Evolutionary conservation across 2,113 vertebrate species (phyloP).

Genomic region (Dicaeum eximium): DNA sequence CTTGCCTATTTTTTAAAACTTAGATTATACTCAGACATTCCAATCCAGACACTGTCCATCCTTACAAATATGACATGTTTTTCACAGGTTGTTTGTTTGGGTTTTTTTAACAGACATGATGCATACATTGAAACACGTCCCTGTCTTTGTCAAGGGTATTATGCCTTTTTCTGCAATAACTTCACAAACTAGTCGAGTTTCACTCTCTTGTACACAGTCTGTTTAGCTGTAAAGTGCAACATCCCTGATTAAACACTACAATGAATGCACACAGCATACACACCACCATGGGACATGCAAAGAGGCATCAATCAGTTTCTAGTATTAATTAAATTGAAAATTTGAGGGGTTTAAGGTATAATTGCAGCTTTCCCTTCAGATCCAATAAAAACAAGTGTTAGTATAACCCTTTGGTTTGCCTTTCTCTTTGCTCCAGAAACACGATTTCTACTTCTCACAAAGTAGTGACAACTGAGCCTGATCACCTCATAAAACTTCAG

Average conservation of each 20-base stretch:
- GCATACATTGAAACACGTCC: not conserved
- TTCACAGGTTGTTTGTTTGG: not conserved
- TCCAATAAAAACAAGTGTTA: not conserved
- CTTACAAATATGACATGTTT: not conserved
- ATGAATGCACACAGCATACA: not conserved
- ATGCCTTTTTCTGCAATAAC: not conserved
- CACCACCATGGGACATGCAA: not conserved
- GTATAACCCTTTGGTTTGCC: accelerated
- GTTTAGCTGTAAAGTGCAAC: not conserved
- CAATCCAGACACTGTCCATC: not conserved
- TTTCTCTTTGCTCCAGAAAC: not conserved
- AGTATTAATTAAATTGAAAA: not conserved
- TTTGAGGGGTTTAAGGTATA: not conserved
- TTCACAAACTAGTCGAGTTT: not conserved
- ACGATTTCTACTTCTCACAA: not conserved
- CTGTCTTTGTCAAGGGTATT: not conserved
- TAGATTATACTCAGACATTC: not conserved
- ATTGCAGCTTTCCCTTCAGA: not conserved
- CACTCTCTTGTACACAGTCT: not conserved
- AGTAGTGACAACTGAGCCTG: not conserved
- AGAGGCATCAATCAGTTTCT: not conserved
- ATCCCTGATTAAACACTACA: not conserved
- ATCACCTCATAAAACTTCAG: not conserved
- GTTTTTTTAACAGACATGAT: not conserved
- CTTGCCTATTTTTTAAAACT: not conserved